Conservation (phyloP, 2,888 invertebrate species). For the Barypeithes pellucidus region DNA sequence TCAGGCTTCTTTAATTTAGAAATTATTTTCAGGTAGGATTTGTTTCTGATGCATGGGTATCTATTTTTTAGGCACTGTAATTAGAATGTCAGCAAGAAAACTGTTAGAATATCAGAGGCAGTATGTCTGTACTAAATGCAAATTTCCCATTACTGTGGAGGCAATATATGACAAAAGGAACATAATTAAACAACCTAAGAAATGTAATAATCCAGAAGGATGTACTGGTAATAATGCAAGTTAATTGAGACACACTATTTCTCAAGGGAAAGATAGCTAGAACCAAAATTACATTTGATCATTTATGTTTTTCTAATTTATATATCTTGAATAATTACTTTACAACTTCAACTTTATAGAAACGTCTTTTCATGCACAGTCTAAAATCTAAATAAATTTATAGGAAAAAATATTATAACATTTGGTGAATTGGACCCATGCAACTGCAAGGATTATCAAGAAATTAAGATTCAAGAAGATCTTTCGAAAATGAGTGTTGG, state of each 20-base stretch:
- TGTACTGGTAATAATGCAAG: constrained; percentile 68
- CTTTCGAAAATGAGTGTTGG: constrained; percentile 81
- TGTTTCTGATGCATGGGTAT: background rate
- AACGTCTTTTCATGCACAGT: too few species aligned
- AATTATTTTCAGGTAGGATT: background rate
- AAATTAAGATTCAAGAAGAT: constrained; percentile 90
- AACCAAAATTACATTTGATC: too few species aligned
- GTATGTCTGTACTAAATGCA: constrained; percentile 86
- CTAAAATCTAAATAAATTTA: constrained; percentile 56
- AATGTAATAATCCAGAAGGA: constrained; percentile 74
- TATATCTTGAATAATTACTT: too few species aligned
- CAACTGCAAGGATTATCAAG: constrained; percentile 87
- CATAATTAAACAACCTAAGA: constrained; percentile 70
- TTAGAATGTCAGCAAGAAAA: constrained; percentile 82
- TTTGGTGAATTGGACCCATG: constrained; percentile 75
- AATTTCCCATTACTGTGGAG: constrained; percentile 77
- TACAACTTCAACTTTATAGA: too few species aligned
- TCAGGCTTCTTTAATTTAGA: too few species aligned
- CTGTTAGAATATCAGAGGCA: constrained; percentile 84
- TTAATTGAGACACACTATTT: too few species aligned
- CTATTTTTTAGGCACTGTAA: constrained; percentile 81
- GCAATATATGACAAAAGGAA: constrained; percentile 77
- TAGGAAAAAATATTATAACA: constrained; percentile 72
- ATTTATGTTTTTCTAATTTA: too few species aligned
- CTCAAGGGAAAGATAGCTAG: too few species aligned